Percentiles rank a stretch among this genome's conserved stretches.
Evolutionary conservation across 2,888 invertebrate species (phyloP).

Genomic region (Choreutis nemorana): DNA sequence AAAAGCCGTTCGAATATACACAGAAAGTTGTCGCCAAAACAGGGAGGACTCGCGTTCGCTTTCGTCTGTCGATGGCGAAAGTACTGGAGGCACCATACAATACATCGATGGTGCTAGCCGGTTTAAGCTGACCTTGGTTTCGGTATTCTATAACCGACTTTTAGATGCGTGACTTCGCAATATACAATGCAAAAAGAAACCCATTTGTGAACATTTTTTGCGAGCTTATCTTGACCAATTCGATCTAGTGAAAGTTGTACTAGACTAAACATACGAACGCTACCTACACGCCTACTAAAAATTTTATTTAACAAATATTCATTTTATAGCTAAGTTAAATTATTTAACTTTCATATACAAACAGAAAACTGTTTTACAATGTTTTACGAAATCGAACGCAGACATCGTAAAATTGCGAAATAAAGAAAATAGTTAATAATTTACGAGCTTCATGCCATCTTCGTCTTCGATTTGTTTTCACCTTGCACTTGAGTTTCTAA

Average conservation of each 20-base stretch:
- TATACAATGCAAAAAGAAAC: constrained; percentile 38
- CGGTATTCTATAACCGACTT: constrained; percentile 23
- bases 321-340: too few species aligned
- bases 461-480: constrained; percentile 14
- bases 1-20: constrained; percentile 50
- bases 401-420: too few species aligned
- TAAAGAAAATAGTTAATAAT: constrained; percentile 10
- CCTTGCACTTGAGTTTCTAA: constrained; percentile 11
- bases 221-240: constrained; percentile 27
- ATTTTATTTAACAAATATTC: too few species aligned
- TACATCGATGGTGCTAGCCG: constrained; percentile 42
- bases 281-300: constrained; percentile 1
- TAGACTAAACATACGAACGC: constrained; percentile 16
- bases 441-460: constrained; percentile 7
- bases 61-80: constrained; percentile 51
- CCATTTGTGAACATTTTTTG: constrained; percentile 42
- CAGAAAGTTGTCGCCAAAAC: constrained; percentile 57
- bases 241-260: constrained; percentile 48
- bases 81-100: too few species aligned
- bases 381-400: too few species aligned
- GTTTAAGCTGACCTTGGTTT: constrained; percentile 53
- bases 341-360: too few species aligned
- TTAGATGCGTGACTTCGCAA: constrained; percentile 34
- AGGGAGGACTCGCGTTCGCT: constrained; percentile 48
- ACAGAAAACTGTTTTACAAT: too few species aligned